Conservation (phyloP, 2,888 invertebrate species). For the Idaea biselata region DNA sequence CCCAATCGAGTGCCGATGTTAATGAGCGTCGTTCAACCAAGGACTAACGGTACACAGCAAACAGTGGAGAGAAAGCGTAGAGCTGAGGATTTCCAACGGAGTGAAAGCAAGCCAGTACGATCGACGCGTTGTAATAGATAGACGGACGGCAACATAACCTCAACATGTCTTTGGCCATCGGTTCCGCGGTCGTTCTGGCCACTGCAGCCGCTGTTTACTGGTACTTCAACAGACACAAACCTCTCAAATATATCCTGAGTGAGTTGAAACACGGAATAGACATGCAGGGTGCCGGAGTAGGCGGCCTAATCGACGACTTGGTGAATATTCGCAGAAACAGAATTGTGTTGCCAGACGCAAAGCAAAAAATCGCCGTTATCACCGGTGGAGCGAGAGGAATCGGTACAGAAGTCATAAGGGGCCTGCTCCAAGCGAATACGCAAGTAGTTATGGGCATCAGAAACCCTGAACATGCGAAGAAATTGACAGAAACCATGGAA, state of each 20-base stretch:
- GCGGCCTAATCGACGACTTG: constrained; percentile 82
- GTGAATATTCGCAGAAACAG: constrained; percentile 79
- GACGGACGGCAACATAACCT: constrained; percentile 62
- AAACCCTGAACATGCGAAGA: constrained; percentile 78
- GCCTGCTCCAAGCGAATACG: constrained; percentile 88
- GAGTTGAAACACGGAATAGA: constrained; percentile 77
- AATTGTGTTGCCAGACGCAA: constrained; percentile 82
- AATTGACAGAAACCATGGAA: constrained; percentile 62
- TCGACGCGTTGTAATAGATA: constrained; percentile 55
- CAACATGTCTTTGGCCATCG: constrained; percentile 58
- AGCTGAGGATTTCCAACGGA: constrained; percentile 62
- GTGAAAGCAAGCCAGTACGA: constrained; percentile 71
- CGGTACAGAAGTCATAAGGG: constrained; percentile 87
- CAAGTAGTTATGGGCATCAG: constrained; percentile 88
- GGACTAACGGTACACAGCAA: constrained; percentile 71
- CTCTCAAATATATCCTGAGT: constrained; percentile 71
- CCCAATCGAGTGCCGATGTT: constrained; percentile 12
- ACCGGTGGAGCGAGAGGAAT: constrained; percentile 95
- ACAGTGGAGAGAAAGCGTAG: constrained; percentile 73
- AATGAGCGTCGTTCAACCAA: constrained; percentile 36
- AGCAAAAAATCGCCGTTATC: constrained; percentile 87
- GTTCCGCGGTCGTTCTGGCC: constrained; percentile 49
- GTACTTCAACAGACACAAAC: constrained; percentile 78
- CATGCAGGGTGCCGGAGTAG: constrained; percentile 81
- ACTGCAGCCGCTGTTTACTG: constrained; percentile 60